phyloP scores from a whole-genome alignment of 1,140 invertebrate species.

The Hetaerina americana region DNA sequence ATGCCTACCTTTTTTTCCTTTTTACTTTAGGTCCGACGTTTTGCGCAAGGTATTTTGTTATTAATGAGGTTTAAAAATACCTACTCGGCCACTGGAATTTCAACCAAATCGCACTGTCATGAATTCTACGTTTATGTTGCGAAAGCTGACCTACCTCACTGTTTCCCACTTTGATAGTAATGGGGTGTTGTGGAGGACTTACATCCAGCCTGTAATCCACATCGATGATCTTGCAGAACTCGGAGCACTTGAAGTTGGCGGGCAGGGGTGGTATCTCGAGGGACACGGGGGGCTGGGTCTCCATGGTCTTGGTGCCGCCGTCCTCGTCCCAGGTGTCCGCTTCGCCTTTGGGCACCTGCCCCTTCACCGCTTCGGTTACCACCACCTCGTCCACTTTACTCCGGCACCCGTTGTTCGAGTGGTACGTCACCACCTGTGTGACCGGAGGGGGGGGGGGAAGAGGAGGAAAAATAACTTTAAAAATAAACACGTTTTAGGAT shows the following conservation, averaged over 20 bases:
- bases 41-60: too few species aligned
- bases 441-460: too few species aligned
- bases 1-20: too few species aligned
- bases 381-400: conserved; percentile 18
- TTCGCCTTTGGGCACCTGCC: conserved; percentile 19
- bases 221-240: conserved; percentile 21
- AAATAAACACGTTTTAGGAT: too few species aligned
- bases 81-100: too few species aligned
- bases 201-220: conserved; percentile 23
- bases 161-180: too few species aligned
- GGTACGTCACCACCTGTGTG: conserved; percentile 23
- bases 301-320: background rate
- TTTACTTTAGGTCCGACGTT: too few species aligned
- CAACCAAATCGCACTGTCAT: too few species aligned
- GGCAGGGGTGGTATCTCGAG: conserved; percentile 21
- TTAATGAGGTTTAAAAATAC: too few species aligned
- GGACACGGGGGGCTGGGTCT: background rate
- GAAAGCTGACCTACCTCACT: too few species aligned
- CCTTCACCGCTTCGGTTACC: conserved; percentile 18
- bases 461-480: too few species aligned
- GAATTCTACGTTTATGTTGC: too few species aligned
- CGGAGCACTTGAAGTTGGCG: conserved; percentile 18
- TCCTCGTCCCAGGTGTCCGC: conserved; percentile 20
- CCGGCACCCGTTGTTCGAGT: conserved; percentile 20
- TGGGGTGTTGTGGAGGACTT: conserved; percentile 9